Conservation (phyloP, 2,888 invertebrate species). For the Macaria notata region DNA sequence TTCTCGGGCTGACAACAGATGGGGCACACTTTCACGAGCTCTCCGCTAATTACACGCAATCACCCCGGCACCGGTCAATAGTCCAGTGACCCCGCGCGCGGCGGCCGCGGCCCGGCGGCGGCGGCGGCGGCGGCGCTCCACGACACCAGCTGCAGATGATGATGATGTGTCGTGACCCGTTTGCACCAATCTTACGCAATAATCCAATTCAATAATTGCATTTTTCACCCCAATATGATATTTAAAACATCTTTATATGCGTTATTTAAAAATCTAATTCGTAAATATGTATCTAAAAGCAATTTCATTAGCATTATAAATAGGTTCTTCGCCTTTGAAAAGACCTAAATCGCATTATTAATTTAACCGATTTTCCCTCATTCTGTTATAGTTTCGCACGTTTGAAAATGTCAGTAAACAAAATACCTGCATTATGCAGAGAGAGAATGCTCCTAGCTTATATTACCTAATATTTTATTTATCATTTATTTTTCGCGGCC, state of each 20-base stretch:
- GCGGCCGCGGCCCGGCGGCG: too few relatives aligned
- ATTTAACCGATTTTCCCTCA: background rate
- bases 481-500: too few relatives aligned
- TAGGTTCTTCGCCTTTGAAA: background rate
- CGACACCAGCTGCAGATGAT: too few relatives aligned
- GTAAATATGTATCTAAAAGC: too few relatives aligned
- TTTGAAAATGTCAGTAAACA: background rate
- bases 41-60: conserved; percentile 15
- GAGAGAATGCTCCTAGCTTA: too few relatives aligned
- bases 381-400: background rate
- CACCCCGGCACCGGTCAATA: conserved; percentile 26
- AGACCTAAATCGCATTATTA: background rate
- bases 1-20: conserved; percentile 18
- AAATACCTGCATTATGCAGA: background rate
- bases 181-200: too few relatives aligned
- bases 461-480: background rate
- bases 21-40: conserved; percentile 24
- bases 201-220: too few relatives aligned
- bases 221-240: too few relatives aligned
- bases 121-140: too few relatives aligned
- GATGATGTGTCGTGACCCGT: too few relatives aligned
- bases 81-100: conserved; percentile 25
- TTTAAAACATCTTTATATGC: too few relatives aligned
- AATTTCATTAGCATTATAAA: background rate
- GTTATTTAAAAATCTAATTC: too few relatives aligned